A percentile compares a stretch with the other conserved stretches of the same genome.
phyloP scores from a whole-genome alignment of 1,140 invertebrate genomes.

The Gonioctena quinquepunctata region DNA sequence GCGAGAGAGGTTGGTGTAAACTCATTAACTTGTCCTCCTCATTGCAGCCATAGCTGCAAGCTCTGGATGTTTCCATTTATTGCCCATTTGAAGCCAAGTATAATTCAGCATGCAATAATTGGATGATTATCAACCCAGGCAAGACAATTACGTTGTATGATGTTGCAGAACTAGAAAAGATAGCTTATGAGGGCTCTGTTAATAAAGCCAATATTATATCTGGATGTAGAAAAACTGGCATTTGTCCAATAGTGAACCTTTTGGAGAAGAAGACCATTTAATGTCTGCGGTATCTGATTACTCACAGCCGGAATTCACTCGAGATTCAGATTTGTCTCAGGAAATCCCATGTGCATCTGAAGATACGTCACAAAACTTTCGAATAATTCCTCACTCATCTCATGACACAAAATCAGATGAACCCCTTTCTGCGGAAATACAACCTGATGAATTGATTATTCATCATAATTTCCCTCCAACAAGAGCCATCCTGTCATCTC shows the following conservation, averaged over 20 bases:
- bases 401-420: background rate
- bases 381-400: too few species aligned
- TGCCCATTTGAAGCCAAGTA: background rate
- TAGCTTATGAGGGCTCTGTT: background rate
- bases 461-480: too few species aligned
- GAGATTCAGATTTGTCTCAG: too few species aligned
- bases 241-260: too few species aligned
- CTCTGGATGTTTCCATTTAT: background rate
- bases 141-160: background rate
- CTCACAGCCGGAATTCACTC: too few species aligned
- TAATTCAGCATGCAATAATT: background rate
- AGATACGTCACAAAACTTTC: too few species aligned
- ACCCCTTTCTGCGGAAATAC: background rate
- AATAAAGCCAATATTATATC: background rate
- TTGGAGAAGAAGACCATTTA: too few species aligned
- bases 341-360: too few species aligned
- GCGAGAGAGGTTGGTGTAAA: slow-evolving; percentile 1
- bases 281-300: too few species aligned
- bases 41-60: slow-evolving; percentile 22
- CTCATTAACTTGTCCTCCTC: slow-evolving; percentile 15
- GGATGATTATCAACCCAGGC: background rate
- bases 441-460: background rate
- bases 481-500: background rate
- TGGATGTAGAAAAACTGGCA: too few species aligned
- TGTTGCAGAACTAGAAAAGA: background rate